phyloP scores from a whole-genome alignment of 2,113 vertebrate genomes.

The Nyctibius bracteatus region DNA sequence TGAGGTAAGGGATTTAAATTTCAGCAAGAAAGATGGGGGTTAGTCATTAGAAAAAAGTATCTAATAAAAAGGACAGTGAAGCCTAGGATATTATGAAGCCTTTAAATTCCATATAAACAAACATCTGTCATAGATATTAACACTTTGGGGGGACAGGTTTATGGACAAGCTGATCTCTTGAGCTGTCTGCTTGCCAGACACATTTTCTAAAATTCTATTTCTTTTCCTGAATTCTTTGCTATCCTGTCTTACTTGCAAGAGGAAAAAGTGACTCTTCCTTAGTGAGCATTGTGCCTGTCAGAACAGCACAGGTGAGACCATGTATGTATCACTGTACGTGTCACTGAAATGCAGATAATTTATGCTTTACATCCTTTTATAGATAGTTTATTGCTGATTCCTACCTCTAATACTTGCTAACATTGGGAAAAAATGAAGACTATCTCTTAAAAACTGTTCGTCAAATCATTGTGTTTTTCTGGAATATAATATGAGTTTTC shows the following conservation, averaged over 20 bases:
- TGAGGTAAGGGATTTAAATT: background rate
- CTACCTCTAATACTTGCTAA: background rate
- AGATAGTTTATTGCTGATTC: background rate
- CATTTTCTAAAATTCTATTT: background rate
- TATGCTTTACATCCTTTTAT: background rate
- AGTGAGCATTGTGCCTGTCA: background rate
- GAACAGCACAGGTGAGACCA: background rate
- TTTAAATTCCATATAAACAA: background rate
- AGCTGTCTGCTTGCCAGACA: background rate
- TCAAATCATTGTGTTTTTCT: background rate
- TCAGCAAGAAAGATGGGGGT: background rate
- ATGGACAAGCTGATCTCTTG: background rate
- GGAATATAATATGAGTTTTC: background rate
- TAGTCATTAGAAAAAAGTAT: background rate
- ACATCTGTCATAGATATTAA: background rate
- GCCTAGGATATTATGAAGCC: background rate
- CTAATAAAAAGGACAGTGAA: background rate
- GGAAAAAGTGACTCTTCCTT: background rate
- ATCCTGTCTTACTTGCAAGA: background rate
- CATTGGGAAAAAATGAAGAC: background rate
- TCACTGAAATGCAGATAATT: background rate
- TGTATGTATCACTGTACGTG: background rate
- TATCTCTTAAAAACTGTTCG: background rate
- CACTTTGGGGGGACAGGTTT: background rate
- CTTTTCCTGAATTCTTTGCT: background rate